Evolutionary conservation across 2,888 invertebrate genomes (phyloP), one percentile per base, ranked within the genome.

Genomic region (Lasioglossum pauxillum): DNA sequence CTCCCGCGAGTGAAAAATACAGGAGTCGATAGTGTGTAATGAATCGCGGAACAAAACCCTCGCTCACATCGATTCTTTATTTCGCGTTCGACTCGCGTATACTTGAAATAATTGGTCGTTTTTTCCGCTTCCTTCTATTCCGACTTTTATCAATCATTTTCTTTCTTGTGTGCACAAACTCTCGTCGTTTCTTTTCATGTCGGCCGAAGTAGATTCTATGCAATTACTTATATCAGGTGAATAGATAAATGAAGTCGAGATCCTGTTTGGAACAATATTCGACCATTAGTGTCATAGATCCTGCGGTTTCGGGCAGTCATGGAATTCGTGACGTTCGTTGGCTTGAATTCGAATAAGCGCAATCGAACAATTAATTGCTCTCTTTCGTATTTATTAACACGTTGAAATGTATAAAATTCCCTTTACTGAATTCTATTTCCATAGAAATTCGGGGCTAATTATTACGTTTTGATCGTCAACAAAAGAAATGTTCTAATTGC

Each of bases 1-100:
- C 60, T 77, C 73, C 69, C 72, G 57, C 1, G n/a, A 75, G 64
- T 75, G 77, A 84, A 78, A 79, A 78, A 80, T 83, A 67, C 35
- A 10, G 38, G 38, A 57, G 60, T 88, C 85, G 86, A 86, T 80
- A 84, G 79, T 71, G 85, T 73, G 77, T 83, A 89, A 89, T 75
- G 86, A 77, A 82, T 79, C 86, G 88, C 82, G 80, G 72, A 85
- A 82, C 80, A 84, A 78, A 78, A 64, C 72, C 38, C 27, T 53
- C 53, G 44, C 49, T 41, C 46, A 27, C n/a, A 31, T 27, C 60
- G 73, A 76, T 77, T 69, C 49, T 19, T 27, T 31, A 14, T 38
- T 38, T 38, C 49, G 19, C 12, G 35, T 14, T 64, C 44, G 46
- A 80, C 35, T 73, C 49, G 19, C 27, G 7, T 86, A 86, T 82